Conservation (phyloP, 35 echinoderm and acorn worm species). For the Chiridota heheva region DNA sequence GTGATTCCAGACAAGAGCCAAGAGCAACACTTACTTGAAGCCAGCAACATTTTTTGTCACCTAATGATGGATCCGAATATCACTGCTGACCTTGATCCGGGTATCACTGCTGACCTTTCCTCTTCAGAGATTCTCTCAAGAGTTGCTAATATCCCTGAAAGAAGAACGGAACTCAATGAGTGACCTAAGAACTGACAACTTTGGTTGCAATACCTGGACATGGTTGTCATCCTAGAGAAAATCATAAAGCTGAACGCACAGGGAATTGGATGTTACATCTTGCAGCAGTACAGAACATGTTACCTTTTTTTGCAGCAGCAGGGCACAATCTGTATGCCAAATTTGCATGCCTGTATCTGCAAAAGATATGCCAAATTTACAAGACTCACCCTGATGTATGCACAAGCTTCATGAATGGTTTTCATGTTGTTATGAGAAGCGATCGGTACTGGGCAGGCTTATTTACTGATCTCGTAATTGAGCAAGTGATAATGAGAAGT, state of each 20-base stretch:
- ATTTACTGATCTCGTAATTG: constrained; percentile 49
- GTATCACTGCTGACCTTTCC: no score
- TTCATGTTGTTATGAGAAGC: constrained; percentile 20
- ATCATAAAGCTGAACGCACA: constrained; percentile 20
- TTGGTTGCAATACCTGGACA: constrained; percentile 39
- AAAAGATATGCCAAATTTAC: constrained; percentile 17
- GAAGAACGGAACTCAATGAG: not conserved
- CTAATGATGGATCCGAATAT: no score
- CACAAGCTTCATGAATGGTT: constrained; percentile 12
- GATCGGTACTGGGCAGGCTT: constrained; percentile 70
- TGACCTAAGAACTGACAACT: not conserved
- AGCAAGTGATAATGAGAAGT: constrained; percentile 69
- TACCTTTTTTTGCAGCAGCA: constrained; percentile 61
- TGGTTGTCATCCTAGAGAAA: constrained; percentile 14
- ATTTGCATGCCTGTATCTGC: constrained; percentile 48
- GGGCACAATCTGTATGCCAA: constrained; percentile 62
- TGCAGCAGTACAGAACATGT: constrained; percentile 34
- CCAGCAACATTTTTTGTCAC: no score
- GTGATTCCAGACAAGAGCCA: no score
- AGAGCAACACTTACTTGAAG: no score
- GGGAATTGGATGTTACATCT: constrained; percentile 48
- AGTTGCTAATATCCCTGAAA: no score
- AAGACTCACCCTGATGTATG: constrained; percentile 50
- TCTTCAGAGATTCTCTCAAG: no score
- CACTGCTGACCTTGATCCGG: no score